Conservation (phyloP, 2,888 invertebrate species). For the Acleris sparsana region DNA sequence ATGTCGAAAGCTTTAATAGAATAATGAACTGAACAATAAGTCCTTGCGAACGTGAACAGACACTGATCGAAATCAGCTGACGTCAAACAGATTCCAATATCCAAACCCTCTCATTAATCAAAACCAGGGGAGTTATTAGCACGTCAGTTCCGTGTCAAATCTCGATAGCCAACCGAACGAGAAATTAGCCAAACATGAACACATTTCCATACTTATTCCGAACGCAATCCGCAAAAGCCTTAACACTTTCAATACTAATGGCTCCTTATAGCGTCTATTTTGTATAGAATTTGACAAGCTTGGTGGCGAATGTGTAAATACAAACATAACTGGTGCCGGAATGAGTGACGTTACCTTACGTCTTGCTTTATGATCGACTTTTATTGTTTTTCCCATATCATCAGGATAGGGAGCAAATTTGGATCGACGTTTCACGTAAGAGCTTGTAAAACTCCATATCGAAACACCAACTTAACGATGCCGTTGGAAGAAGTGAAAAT, state of each 20-base stretch:
- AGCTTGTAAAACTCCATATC: conserved; percentile 78
- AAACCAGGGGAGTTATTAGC: conserved; percentile 28
- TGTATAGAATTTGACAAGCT: too few relatives aligned
- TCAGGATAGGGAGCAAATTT: conserved; percentile 65
- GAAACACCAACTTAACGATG: conserved; percentile 44
- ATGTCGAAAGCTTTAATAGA: too few relatives aligned
- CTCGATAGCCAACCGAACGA: conserved; percentile 24
- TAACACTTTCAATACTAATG: not conserved
- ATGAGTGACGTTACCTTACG: conserved; percentile 34
- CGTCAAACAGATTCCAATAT: conserved; percentile 15
- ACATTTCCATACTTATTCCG: conserved; percentile 35
- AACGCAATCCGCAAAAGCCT: conserved; percentile 30
- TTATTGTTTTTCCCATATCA: conserved; percentile 75
- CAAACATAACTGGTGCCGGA: conserved; percentile 17
- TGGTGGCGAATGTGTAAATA: not conserved
- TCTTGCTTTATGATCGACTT: conserved; percentile 38
- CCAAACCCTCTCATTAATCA: conserved; percentile 27
- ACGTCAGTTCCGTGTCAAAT: conserved; percentile 33
- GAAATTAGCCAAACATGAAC: conserved; percentile 33
- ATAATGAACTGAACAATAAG: too few relatives aligned
- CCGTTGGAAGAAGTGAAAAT: conserved; percentile 23
- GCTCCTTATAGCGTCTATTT: too few relatives aligned
- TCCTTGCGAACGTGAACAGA: not conserved
- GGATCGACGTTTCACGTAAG: conserved; percentile 80
- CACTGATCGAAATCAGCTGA: not conserved